Base-by-base conservation (phyloP, 64 coral and sea anemone species). In the Dendrophyllia cribrosa region DNA sequence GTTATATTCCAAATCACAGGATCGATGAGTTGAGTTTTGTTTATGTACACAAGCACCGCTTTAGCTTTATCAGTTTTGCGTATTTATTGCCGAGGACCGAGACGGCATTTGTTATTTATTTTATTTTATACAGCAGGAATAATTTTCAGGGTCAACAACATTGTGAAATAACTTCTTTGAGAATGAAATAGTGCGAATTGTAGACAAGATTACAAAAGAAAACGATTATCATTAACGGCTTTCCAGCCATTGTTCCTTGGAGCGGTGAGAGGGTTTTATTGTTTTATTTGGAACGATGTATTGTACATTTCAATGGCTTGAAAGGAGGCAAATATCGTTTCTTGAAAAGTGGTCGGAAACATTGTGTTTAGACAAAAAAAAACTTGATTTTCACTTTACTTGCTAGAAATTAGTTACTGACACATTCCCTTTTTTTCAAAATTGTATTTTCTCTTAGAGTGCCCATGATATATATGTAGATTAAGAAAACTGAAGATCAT, bases 51-150 rank as follows among this genome's bases (percentile, higher is more conserved):
- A 34, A 43, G 4, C 24, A 44, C 58, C 55, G n/a, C 13, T 61
- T 20, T 11, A 60, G 22, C 55, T 60, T 19, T 24, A 25, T 55
- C 56, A 43, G 56, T 80, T 80, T 56, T 6, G 4, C 4, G 43
- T 67, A 83, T 68, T 67, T 51, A 67, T 83, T 83, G 77, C n/a
- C 2, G 0, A 46, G 9, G 72, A 20, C 16, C 34, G 49, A 50
- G 63, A 84, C 80, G 43, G 43, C 62, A 84, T 24, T 69, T 65
- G 43, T 56, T 82, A 82, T 82, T 65, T 82, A 82, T 62, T 82
- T 82, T 82, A 65, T 68, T 84, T 50, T 49, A 16, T 2, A 26
- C 58, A 19, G 19, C 11, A 23, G 61, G 80, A 67, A 49, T 84
- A 47, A 47, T 83, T 83, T 63, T 51, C 34, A 24, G 61, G 11